Evolutionary conservation across 2,797 vertebrate species (phyloP), one percentile per base, ranked within the genome.

Genomic region (Enteromius viviparus): DNA sequence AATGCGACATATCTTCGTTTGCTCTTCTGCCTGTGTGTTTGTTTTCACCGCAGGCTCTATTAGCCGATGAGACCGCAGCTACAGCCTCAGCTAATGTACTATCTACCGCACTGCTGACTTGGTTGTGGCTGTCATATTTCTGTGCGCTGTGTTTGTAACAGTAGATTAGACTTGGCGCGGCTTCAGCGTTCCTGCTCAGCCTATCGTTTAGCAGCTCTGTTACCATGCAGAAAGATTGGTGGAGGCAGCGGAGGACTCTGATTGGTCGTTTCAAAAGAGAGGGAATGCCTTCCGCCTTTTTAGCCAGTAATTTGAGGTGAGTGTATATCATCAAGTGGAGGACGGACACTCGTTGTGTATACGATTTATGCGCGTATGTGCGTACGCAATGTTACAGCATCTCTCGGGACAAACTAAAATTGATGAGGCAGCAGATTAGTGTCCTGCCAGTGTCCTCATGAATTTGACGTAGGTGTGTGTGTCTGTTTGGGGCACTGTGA

Each of bases 401-500:
- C 92, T 91, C 91, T 89, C 88, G 87, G 89, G 90, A 91, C 89
- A 89, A 87, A 60, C 83, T 85, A 85, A 91, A 94, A 94, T 92
- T 94, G 94, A 94, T 94, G 94, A 95, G 91, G 92, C 92, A 93
- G 93, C 93, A 94, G 91, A 92, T 90, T 89, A 91, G 90, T 90
- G 90, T 93, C 92, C 92, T 93, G 91, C 89, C 90, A 92, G 92
- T 93, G 94, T 94, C 94, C 93, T 94, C 87, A 89, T 93, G 90
- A 94, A 94, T 92, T 92, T 94, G 92, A 94, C 87, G 91, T 92
- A 90, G 90, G 8, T 66, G 80, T 85, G 68, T 78, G 81, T 75
- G 51, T 76, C 47, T 68, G 72, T 68, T 32, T 55, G 81, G 26
- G 15, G 5, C 6, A 12, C 55, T 74, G 53, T 75, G 26, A 68